Base-by-base conservation (phyloP, 2,113 vertebrate genomes). In the Lycocorax pyrrhopterus region DNA sequence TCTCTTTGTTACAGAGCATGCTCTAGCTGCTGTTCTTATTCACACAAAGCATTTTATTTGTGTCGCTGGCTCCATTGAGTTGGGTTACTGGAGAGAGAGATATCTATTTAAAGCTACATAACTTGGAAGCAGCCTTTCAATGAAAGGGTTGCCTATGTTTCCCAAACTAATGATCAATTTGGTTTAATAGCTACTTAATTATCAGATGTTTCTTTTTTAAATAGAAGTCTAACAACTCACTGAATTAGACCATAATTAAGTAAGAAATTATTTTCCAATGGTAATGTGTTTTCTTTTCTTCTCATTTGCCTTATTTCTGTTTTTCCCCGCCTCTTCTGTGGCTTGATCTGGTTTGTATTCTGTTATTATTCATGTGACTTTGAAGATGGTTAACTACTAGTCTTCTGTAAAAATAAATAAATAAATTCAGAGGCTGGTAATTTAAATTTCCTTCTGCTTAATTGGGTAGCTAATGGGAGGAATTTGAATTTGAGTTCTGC, bases 371-470 rank as follows among this genome's bases (percentile, higher is more conserved):
- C n/a, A 35, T 23, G 64, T 41, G 29, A 60, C 25, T 92, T 94
- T 92, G 87, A 91, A 84, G 3, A 2, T 41, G 41, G n/a, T 62
- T 87, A 92, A 62, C n/a, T 46, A n/a, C 49, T 58, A 73, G 44
- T 35, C 32, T 68, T 46, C 66, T 43, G 47, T 71, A 82, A 82
- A 95, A 96, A 89, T 84, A 96, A 93, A 88, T 93, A 95, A 94
- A 95, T 90, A 83, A 88, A 51, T 0, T 49, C 52, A 23, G n/a
- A 79, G 25, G 19, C 39, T 89, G 60, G 39, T 91, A 92, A 91
- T 92, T 94, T 95, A 84, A 94, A 75, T 62, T 84, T 88, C 14
- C 23, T 62, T 86, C 71, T 95, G 51, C 71, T 84, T 91, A 92
- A 89, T 77, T 67, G 74, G 17, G 56, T 90, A 83, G 67, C 51